Evolutionary conservation across 2,888 invertebrate genomes (phyloP).

Genomic region (Lagria hirta): DNA sequence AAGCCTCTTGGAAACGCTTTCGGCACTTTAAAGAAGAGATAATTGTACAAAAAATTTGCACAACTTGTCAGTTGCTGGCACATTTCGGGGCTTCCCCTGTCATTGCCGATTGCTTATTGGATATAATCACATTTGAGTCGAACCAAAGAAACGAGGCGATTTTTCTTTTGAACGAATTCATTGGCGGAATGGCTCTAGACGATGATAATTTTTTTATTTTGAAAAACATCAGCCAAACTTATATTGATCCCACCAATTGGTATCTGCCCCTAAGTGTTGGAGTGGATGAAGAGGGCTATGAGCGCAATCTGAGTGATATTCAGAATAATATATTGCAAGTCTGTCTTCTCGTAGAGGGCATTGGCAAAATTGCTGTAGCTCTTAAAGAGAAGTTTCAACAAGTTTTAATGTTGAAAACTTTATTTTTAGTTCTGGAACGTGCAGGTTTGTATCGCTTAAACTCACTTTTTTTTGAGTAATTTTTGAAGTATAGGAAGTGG

Average conservation of each 20-base stretch:
- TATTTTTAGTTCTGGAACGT: conserved; percentile 70
- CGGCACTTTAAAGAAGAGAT: conserved; percentile 59
- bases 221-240: conserved; percentile 42
- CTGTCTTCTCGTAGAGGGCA: conserved; percentile 70
- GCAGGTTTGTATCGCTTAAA: conserved; percentile 61
- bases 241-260: conserved; percentile 59
- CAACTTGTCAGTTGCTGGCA: conserved; percentile 60
- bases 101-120: conserved; percentile 64
- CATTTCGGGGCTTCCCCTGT: conserved; percentile 59
- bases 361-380: conserved; percentile 63
- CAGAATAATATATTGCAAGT: conserved; percentile 66
- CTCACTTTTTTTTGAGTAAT: conserved; percentile 10
- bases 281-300: conserved; percentile 38
- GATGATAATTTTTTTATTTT: conserved; percentile 26
- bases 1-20: conserved; percentile 66
- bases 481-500: conserved; percentile 61
- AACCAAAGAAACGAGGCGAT: conserved; percentile 63
- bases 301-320: conserved; percentile 45
- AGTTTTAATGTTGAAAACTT: conserved; percentile 62
- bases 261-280: conserved; percentile 54
- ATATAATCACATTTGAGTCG: conserved; percentile 58
- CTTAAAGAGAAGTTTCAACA: conserved; percentile 60
- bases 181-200: too few species aligned
- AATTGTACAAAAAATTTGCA: conserved; percentile 57
- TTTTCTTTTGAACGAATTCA: conserved; percentile 61